These are phyloP conservation scores for Phytoseiulus persimilis DNA, from an alignment of 2,888 invertebrate genomes.

Conservation along the genomic window DNA sequence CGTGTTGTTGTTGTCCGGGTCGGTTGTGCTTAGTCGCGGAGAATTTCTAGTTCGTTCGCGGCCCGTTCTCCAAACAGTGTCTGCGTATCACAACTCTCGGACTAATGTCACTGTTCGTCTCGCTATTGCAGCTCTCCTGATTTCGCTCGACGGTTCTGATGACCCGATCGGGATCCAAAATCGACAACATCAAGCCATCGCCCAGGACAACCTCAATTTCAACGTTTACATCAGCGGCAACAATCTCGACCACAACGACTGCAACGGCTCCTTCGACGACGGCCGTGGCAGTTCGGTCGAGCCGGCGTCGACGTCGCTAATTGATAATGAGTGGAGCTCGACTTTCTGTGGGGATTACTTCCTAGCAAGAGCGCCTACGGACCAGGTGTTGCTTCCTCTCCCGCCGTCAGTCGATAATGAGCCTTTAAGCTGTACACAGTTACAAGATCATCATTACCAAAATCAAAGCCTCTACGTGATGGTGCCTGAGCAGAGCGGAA, in stretches of 20 bases:
- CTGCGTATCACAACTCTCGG: background rate
- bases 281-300: background rate
- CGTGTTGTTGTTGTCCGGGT: background rate
- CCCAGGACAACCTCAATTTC: background rate
- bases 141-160: conserved; percentile 33
- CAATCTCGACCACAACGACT: background rate
- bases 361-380: conserved; percentile 15
- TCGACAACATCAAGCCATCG: background rate
- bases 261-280: background rate
- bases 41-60: background rate
- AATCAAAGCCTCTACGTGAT: background rate
- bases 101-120: background rate
- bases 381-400: background rate
- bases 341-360: conserved; percentile 26
- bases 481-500: conserved; percentile 33
- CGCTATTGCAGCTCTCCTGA: conserved; percentile 24
- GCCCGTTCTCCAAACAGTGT: background rate
- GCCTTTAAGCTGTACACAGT: conserved; percentile 30
- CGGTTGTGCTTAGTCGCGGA: background rate
- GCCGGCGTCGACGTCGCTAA: background rate
- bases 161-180: conserved; percentile 7
- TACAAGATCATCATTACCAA: conserved; percentile 6
- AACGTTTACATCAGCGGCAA: background rate
- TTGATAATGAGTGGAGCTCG: background rate
- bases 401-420: conserved; percentile 11